A percentile compares a stretch with the other conserved stretches of the same genome.
Evolutionary conservation across 1,140 invertebrate genomes (phyloP).

Genomic region (Ylistrum balloti): DNA sequence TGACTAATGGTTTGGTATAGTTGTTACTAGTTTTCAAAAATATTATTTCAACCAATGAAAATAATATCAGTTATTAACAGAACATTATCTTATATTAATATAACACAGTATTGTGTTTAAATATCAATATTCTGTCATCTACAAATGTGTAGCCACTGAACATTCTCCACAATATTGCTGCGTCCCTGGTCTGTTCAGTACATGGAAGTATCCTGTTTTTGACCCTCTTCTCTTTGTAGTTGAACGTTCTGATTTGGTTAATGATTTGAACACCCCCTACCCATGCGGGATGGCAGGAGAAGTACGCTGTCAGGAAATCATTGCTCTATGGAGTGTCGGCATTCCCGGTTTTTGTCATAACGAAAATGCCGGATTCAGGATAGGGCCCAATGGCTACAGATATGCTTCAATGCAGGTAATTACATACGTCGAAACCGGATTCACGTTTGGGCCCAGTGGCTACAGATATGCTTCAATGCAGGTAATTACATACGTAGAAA

Average conservation of each 20-base stretch:
- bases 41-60: too few relatives aligned
- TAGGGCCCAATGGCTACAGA: conserved; percentile 58
- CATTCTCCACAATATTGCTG: too few relatives aligned
- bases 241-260: not conserved
- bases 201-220: not conserved
- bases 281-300: conserved; percentile 51
- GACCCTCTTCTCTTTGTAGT: not conserved
- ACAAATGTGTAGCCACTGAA: too few relatives aligned
- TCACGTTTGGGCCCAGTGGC: too few relatives aligned
- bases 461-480: too few relatives aligned
- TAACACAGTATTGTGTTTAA: too few relatives aligned
- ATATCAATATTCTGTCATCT: too few relatives aligned
- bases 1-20: too few relatives aligned
- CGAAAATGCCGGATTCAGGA: conserved; percentile 62
- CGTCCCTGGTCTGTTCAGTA: too few relatives aligned
- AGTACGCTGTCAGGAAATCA: not conserved
- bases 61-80: too few relatives aligned
- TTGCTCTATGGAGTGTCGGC: conserved; percentile 60
- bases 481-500: not conserved
- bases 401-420: conserved; percentile 59
- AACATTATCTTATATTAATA: too few relatives aligned
- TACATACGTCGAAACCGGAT: not conserved
- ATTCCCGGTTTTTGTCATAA: conserved; percentile 61
- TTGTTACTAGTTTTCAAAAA: too few relatives aligned
- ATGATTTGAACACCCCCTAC: conserved; percentile 44